Evolutionary conservation across 1,140 invertebrate genomes (phyloP).

Genomic region (Pemphigus obesinymphae): DNA sequence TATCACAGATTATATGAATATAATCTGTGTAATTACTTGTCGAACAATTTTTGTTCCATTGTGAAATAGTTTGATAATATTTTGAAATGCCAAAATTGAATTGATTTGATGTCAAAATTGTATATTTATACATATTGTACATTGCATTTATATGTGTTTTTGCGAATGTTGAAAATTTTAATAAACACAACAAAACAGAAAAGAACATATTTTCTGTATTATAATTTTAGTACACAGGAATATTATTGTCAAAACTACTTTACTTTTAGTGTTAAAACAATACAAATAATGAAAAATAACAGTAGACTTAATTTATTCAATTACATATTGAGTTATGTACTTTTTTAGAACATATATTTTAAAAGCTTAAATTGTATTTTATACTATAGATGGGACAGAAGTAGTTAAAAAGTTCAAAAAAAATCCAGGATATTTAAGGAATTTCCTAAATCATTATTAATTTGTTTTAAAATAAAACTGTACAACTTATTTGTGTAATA

Average conservation of each 20-base stretch:
- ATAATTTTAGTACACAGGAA: background rate
- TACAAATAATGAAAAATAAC: background rate
- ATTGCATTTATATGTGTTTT: no score
- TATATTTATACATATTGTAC: no score
- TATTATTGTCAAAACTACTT: background rate
- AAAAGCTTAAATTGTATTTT: background rate
- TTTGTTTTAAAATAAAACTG: slow-evolving; percentile 15
- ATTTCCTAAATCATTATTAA: background rate
- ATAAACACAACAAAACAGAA: no score
- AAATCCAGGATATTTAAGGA: background rate
- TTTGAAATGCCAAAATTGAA: no score
- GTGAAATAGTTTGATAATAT: no score
- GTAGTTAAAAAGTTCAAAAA: background rate
- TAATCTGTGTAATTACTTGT: no score
- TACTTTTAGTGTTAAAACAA: background rate
- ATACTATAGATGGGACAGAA: background rate
- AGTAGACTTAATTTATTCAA: slow-evolving; percentile 1
- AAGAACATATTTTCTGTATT: background rate
- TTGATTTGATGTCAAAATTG: no score
- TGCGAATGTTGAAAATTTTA: no score
- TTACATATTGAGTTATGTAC: background rate
- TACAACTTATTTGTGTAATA: slow-evolving; percentile 2
- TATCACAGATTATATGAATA: no score
- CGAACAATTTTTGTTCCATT: no score
- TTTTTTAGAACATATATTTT: background rate